Conservation (phyloP, 2,888 invertebrate species). For the Drosophila greeni region DNA sequence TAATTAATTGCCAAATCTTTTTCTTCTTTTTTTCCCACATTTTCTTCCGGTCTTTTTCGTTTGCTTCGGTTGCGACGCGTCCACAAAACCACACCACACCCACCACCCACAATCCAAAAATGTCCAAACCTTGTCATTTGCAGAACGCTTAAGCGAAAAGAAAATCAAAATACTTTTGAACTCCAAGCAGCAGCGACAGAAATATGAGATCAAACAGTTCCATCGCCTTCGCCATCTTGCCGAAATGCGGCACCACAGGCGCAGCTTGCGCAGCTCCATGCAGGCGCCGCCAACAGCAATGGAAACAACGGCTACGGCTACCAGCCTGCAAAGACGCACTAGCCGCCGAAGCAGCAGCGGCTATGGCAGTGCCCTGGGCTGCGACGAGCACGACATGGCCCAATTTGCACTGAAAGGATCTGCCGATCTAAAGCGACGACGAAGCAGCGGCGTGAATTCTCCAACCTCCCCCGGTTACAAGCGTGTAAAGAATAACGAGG, state of each 20-base stretch:
- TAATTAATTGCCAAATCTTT: slow-evolving; percentile 70
- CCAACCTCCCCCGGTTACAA: slow-evolving; percentile 31
- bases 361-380: slow-evolving; percentile 67
- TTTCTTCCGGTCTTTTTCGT: slow-evolving; percentile 42
- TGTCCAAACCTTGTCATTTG: slow-evolving; percentile 58
- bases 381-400: slow-evolving; percentile 48
- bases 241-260: slow-evolving; percentile 27
- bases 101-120: slow-evolving; percentile 49
- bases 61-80: slow-evolving; percentile 58
- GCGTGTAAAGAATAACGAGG: slow-evolving; percentile 35
- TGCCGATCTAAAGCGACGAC: slow-evolving; percentile 43
- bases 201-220: slow-evolving; percentile 55
- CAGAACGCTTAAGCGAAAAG: slow-evolving; percentile 78
- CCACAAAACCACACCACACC: slow-evolving; percentile 44
- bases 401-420: background rate
- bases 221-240: slow-evolving; percentile 26
- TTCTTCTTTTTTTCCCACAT: slow-evolving; percentile 66
- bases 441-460: slow-evolving; percentile 11
- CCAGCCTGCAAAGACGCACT: slow-evolving; percentile 20
- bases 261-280: slow-evolving; percentile 7
- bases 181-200: slow-evolving; percentile 70
- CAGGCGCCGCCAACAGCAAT: background rate
- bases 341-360: slow-evolving; percentile 63
- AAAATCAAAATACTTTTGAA: slow-evolving; percentile 72
- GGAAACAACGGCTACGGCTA: background rate